These are phyloP conservation scores for Trichomalopsis sarcophagae DNA, from an alignment of 1,140 invertebrate species.

Conservation along the genomic window DNA sequence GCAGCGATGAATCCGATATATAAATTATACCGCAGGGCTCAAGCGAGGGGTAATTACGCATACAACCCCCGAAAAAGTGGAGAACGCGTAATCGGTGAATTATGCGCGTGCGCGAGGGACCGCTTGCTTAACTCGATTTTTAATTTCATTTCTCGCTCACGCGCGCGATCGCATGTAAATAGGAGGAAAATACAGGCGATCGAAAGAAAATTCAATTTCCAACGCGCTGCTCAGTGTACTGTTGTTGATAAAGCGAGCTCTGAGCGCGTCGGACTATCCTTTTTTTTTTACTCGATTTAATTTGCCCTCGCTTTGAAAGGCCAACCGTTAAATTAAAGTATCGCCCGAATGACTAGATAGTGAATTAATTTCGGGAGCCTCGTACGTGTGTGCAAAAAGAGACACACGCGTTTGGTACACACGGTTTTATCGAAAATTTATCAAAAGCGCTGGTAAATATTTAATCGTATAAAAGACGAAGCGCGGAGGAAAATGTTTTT, in stretches of 20 bases:
- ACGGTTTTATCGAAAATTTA: neutral
- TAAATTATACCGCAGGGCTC: neutral
- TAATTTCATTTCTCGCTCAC: neutral
- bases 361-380: no score
- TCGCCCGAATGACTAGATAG: no score
- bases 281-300: no score
- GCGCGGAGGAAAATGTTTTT: neutral
- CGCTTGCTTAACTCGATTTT: neutral
- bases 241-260: no score
- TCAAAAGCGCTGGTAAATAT: neutral
- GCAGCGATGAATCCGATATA: neutral
- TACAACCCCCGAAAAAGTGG: neutral
- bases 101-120: neutral
- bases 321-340: no score
- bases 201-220: slow-evolving; percentile 9
- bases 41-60: neutral
- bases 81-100: neutral
- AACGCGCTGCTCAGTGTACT: neutral
- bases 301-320: no score
- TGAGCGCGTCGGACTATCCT: no score
- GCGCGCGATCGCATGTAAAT: neutral
- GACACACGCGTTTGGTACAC: no score
- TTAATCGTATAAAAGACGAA: no score
- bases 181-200: neutral
- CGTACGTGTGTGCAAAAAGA: no score